phyloP scores from a whole-genome alignment of 2,888 invertebrate genomes.

The Odontomyia ornata region DNA sequence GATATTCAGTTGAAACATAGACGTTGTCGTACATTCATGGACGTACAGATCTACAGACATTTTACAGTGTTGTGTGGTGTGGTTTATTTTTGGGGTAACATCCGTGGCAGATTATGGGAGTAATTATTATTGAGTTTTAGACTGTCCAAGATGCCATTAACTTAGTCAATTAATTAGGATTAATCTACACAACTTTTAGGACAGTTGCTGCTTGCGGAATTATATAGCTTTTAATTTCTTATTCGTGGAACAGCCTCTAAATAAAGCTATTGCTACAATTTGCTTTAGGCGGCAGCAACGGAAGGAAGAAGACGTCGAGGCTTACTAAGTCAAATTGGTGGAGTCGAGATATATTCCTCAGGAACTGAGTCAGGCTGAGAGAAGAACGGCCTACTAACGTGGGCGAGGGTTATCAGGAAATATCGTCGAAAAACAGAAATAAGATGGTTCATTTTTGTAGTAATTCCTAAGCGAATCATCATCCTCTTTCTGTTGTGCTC shows the following conservation, averaged over 20 bases:
- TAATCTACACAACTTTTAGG: slow-evolving; percentile 30
- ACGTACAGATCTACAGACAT: neutral
- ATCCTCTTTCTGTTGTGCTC: too few relatives aligned
- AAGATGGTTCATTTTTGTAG: too few relatives aligned
- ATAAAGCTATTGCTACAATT: neutral
- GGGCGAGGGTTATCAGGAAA: too few relatives aligned
- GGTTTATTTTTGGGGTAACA: slow-evolving; percentile 5
- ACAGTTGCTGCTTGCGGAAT: slow-evolving; percentile 24
- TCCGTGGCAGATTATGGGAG: slow-evolving; percentile 29
- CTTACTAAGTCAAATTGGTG: too few relatives aligned
- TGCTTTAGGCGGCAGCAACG: too few relatives aligned
- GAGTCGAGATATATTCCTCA: too few relatives aligned
- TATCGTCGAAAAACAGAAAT: too few relatives aligned
- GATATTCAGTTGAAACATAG: too few relatives aligned
- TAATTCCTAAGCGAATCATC: too few relatives aligned
- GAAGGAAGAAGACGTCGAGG: too few relatives aligned
- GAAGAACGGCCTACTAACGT: too few relatives aligned
- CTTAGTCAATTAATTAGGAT: slow-evolving; percentile 39
- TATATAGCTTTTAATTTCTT: slow-evolving; percentile 13
- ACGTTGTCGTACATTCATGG: neutral
- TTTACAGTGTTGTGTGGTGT: neutral
- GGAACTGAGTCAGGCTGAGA: too few relatives aligned
- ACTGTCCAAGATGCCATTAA: slow-evolving; percentile 31
- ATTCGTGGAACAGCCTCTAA: neutral
- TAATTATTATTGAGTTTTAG: slow-evolving; percentile 29